Evolutionary conservation across 2,113 vertebrate genomes (phyloP).

Genomic region (Myiopsitta monachus): DNA sequence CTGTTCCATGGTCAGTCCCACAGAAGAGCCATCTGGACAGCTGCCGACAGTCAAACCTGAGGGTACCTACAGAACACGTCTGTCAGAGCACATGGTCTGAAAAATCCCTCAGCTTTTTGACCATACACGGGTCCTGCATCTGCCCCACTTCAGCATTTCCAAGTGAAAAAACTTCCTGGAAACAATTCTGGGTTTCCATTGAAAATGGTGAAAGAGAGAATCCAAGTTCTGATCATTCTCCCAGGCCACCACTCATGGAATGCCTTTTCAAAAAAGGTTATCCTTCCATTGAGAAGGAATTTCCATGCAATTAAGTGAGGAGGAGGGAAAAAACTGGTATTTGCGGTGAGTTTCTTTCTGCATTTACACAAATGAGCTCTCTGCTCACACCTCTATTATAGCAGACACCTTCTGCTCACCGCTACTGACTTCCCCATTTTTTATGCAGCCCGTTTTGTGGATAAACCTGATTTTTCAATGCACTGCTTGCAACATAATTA

Average conservation of each 20-base stretch:
- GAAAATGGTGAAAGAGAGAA: not conserved
- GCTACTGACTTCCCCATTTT: not conserved
- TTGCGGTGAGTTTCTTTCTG: not conserved
- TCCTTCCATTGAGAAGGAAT: not conserved
- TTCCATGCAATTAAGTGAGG: not conserved
- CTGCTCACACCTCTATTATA: not conserved
- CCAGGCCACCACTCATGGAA: not conserved
- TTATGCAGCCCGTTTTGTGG: not conserved
- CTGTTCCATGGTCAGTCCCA: not conserved
- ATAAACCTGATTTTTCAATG: not conserved
- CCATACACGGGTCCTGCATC: not conserved
- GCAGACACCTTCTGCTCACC: not conserved
- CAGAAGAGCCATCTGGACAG: not conserved
- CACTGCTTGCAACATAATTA: not conserved
- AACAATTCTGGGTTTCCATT: not conserved
- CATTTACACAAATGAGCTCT: not conserved
- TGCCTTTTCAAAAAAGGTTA: not conserved
- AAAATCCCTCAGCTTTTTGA: not conserved
- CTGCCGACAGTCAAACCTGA: not conserved
- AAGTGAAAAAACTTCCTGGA: not conserved
- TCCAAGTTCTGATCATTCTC: not conserved
- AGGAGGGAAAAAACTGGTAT: not conserved
- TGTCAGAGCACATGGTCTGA: not conserved
- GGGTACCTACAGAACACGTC: not conserved
- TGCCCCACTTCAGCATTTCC: not conserved